Evolutionary conservation across 2,797 vertebrate species (phyloP).

Genomic region (Rhincodon typus): DNA sequence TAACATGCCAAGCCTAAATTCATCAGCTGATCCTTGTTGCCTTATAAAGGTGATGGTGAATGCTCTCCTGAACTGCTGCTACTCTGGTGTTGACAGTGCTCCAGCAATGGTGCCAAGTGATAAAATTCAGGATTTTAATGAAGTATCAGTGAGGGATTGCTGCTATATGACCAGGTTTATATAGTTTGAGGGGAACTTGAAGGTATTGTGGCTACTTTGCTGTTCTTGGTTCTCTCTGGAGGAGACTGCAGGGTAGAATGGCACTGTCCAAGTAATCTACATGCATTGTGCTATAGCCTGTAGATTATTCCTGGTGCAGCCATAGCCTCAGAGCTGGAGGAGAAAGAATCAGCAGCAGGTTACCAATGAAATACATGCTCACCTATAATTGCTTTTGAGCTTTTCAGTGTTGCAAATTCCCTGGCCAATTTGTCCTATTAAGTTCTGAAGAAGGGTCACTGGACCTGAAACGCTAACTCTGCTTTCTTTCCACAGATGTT

Average conservation of each 20-base stretch:
- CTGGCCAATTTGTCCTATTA: neutral
- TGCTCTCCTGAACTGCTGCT: neutral
- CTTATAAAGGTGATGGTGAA: neutral
- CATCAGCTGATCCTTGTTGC: neutral
- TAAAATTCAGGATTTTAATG: neutral
- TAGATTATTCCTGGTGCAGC: neutral
- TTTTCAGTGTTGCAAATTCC: neutral
- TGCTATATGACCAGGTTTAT: neutral
- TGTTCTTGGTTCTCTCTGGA: neutral
- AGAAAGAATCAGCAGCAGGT: neutral
- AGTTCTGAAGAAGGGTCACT: no score
- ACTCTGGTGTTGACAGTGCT: neutral
- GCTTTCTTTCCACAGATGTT: no score
- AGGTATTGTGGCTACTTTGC: neutral
- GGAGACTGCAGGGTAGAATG: neutral
- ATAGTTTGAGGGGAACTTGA: neutral
- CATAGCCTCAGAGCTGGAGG: no score
- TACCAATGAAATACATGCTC: neutral
- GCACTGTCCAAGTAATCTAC: neutral
- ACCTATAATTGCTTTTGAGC: neutral
- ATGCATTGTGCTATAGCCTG: neutral
- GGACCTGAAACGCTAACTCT: no score
- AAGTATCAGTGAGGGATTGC: neutral
- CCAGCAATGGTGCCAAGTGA: neutral
- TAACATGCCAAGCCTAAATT: neutral